Conservation (phyloP, 2,888 invertebrate genomes). For the Morpho helenor region DNA sequence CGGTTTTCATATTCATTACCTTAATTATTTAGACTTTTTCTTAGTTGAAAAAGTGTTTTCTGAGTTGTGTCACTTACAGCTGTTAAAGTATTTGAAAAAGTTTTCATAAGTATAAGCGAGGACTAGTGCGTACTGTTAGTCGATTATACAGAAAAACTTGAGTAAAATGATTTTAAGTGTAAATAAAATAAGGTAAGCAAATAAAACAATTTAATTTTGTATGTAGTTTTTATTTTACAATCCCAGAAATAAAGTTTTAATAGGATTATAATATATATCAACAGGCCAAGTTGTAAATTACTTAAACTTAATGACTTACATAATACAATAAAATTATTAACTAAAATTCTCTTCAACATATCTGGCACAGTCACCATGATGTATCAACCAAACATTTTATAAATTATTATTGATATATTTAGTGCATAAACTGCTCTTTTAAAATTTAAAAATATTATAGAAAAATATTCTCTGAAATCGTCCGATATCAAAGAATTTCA, state of each 20-base stretch:
- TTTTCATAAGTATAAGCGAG: no score
- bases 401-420: slow-evolving; percentile 61
- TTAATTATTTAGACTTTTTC: no score
- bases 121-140: no score
- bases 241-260: slow-evolving; percentile 79
- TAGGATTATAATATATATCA: slow-evolving; percentile 79
- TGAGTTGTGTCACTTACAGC: no score
- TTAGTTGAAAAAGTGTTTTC: no score
- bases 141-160: not conserved
- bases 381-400: slow-evolving; percentile 71
- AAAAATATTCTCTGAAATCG: slow-evolving; percentile 76
- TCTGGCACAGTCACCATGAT: slow-evolving; percentile 74
- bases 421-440: slow-evolving; percentile 69
- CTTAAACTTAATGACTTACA: slow-evolving; percentile 80
- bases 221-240: slow-evolving; percentile 77
- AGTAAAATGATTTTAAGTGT: not conserved
- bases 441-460: slow-evolving; percentile 73
- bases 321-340: slow-evolving; percentile 78
- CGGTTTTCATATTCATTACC: no score
- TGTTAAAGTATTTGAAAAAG: no score
- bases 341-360: slow-evolving; percentile 78
- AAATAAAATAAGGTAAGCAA: not conserved
- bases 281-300: slow-evolving; percentile 79
- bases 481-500: slow-evolving; percentile 59
- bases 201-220: slow-evolving; percentile 30